Conservation (phyloP, 2,888 invertebrate species). For the Noctua fimbriata region DNA sequence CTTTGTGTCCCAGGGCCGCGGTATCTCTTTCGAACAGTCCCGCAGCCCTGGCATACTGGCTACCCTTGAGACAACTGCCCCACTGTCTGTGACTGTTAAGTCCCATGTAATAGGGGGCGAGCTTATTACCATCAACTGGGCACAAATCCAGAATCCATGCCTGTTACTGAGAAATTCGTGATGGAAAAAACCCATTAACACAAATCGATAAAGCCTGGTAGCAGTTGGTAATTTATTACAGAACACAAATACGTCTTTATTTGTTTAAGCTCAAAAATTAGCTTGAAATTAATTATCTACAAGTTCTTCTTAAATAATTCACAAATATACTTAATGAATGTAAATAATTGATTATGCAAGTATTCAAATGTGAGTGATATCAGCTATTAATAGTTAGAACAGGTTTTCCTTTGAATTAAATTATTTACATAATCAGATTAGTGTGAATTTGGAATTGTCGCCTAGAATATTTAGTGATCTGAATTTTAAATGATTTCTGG, state of each 20-base stretch:
- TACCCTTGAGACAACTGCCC: no score
- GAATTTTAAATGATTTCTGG: background rate
- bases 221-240: background rate
- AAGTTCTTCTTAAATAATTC: background rate
- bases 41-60: no score
- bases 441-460: conserved; percentile 3
- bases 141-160: background rate
- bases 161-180: background rate
- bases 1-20: no score
- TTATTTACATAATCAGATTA: conserved; percentile 1
- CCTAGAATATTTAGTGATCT: background rate
- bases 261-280: conserved; percentile 5
- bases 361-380: conserved; percentile 27
- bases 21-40: no score
- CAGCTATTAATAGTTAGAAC: background rate
- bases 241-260: background rate
- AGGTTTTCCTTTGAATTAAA: conserved; percentile 4
- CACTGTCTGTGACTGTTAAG: background rate
- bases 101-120: background rate
- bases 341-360: conserved; percentile 34
- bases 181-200: background rate
- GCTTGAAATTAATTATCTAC: conserved; percentile 28
- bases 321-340: conserved; percentile 22
- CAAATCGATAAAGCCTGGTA: background rate
- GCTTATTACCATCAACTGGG: background rate